Conservation (phyloP, 2,797 vertebrate species). For the Sebastes hubbsi region DNA sequence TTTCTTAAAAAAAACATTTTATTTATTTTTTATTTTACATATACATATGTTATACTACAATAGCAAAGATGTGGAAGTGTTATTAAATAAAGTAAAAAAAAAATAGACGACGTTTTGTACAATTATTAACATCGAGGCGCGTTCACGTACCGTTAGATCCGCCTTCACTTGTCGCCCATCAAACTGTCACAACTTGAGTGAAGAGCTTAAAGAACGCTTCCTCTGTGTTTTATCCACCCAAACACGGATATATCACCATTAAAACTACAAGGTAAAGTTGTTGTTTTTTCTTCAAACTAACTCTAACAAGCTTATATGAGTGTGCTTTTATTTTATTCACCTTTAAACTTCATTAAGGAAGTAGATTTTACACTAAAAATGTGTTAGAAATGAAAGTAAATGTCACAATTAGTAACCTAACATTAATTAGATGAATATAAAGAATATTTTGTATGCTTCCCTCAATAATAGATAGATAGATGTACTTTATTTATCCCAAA, state of each 20-base stretch:
- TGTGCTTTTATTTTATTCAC: background rate
- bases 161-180: constrained; percentile 42
- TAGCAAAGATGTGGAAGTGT: fast-evolving
- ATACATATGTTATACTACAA: background rate
- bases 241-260: background rate
- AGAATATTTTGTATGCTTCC: background rate
- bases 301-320: background rate
- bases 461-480: background rate
- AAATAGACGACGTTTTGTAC: background rate
- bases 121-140: constrained; percentile 27
- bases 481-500: too few relatives aligned
- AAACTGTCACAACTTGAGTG: background rate
- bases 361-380: background rate
- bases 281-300: background rate
- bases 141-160: constrained; percentile 28
- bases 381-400: background rate
- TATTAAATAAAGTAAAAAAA: background rate
- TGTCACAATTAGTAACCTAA: background rate
- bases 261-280: constrained; percentile 54
- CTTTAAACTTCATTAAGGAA: constrained; percentile 45
- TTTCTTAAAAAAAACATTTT: too few relatives aligned
- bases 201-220: background rate
- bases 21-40: background rate
- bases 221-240: background rate
- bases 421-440: background rate